phyloP scores from a whole-genome alignment of 2,888 invertebrate species.

The Saturnia japonica region DNA sequence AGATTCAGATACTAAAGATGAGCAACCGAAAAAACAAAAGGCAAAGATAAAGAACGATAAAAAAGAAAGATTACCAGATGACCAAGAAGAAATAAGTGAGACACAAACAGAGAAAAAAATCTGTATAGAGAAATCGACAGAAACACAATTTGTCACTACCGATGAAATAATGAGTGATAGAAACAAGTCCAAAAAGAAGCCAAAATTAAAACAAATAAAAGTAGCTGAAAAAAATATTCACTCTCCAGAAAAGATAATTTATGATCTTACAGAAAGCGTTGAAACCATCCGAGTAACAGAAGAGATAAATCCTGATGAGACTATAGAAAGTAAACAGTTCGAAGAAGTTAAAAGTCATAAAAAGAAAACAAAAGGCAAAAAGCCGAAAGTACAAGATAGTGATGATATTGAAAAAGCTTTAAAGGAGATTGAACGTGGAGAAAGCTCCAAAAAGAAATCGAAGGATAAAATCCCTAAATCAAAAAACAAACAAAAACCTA shows the following conservation, averaged over 20 bases:
- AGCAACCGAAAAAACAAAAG: conserved; percentile 42
- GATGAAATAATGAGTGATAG: background rate
- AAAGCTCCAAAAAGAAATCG: conserved; percentile 46
- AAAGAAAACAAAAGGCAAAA: conserved; percentile 60
- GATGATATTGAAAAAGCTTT: conserved; percentile 59
- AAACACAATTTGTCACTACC: background rate
- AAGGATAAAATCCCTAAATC: conserved; percentile 39
- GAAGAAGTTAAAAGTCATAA: conserved; percentile 47
- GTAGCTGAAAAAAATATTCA: conserved; percentile 18
- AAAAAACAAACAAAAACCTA: conserved; percentile 30
- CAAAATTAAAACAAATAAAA: conserved; percentile 33
- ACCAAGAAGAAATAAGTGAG: conserved; percentile 20
- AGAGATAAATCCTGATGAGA: conserved; percentile 9
- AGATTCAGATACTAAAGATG: conserved; percentile 42
- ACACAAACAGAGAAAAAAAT: conserved; percentile 14
- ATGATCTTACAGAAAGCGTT: conserved; percentile 14
- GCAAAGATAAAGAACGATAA: conserved; percentile 33
- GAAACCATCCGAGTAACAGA: background rate
- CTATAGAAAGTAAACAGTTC: conserved; percentile 26
- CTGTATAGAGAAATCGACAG: conserved; percentile 20
- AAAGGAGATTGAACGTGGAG: conserved; percentile 52
- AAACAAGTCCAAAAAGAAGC: conserved; percentile 39
- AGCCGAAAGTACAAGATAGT: conserved; percentile 44
- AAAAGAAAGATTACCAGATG: conserved; percentile 28
- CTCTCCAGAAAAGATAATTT: background rate